Base-by-base conservation (phyloP, 2,113 vertebrate genomes). In the Sorex fumeus region DNA sequence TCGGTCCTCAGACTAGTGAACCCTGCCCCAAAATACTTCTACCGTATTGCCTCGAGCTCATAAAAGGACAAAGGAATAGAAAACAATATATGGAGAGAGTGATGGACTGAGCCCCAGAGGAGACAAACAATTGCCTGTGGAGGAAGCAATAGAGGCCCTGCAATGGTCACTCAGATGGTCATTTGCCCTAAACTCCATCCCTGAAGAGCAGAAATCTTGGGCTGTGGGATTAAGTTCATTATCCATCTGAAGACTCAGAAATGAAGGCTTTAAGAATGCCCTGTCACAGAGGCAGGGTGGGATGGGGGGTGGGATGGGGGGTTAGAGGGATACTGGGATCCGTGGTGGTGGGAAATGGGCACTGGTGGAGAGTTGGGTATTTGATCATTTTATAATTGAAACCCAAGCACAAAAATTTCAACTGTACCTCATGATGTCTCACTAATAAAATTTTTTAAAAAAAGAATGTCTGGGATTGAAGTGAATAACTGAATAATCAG, bases 401-500 rank as follows among this genome's bases (percentile, higher is more conserved):
- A n/a, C n/a, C n/a, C n/a, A n/a, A n/a, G n/a, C n/a, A n/a, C n/a
- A n/a, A n/a, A n/a, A n/a, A n/a, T n/a, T n/a, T n/a, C n/a, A n/a
- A n/a, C n/a, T n/a, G n/a, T n/a, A n/a, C n/a, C n/a, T n/a, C n/a
- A n/a, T n/a, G n/a, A n/a, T n/a, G n/a, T n/a, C n/a, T n/a, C n/a
- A n/a, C n/a, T n/a, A n/a, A n/a, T n/a, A n/a, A n/a, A n/a, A n/a
- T n/a, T n/a, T n/a, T n/a, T n/a, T n/a, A n/a, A n/a, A n/a, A n/a
- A n/a, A n/a, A 28, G 6, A 47, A 50, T 50, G 47, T 10, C 74
- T 72, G 30, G 75, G 69, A 85, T 74, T 50, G 34, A 93, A 84
- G 72, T 60, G 85, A 94, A 91, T 95, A 89, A 92, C 87, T 60
- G 85, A 94, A 91, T 95, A 89, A 92, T 89, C 88, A 96, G 88